A percentile compares a stretch with the other conserved stretches of the same genome.
Conservation (phyloP, 2,113 vertebrate genomes). For the Uropsilus gracilis region DNA sequence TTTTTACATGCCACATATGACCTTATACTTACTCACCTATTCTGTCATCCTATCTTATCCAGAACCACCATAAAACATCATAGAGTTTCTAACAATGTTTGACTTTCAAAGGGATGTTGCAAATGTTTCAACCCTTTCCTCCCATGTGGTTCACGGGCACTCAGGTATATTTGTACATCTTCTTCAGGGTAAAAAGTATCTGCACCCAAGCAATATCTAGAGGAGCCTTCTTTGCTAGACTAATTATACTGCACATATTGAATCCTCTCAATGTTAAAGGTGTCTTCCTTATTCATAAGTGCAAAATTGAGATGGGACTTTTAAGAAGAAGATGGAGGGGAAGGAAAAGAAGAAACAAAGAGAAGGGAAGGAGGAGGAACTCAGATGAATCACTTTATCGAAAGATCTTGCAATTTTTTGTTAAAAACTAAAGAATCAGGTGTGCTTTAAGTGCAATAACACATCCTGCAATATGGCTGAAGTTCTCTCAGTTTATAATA, state of each 20-base stretch:
- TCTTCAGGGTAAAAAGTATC: background rate
- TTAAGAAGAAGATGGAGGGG: background rate
- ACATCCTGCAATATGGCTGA: background rate
- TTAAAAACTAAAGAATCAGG: background rate
- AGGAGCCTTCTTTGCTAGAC: background rate
- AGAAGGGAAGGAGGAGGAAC: background rate
- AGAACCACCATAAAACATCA: too few species aligned
- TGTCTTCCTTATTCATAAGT: background rate
- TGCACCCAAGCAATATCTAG: background rate
- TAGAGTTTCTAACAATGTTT: slow-evolving; percentile 15
- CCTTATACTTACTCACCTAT: background rate
- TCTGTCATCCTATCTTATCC: background rate
- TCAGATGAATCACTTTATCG: background rate
- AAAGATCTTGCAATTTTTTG: background rate
- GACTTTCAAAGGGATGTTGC: background rate
- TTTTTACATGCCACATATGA: background rate
- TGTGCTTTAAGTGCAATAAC: slow-evolving; percentile 4
- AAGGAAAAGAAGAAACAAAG: background rate
- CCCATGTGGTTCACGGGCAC: background rate
- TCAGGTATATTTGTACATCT: background rate
- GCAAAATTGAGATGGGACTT: background rate
- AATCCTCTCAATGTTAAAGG: background rate
- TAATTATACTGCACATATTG: background rate
- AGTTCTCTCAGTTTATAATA: slow-evolving; percentile 1
- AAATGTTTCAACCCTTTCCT: background rate